phyloP scores from a whole-genome alignment of 2,888 invertebrate genomes.

The Acleris literana region DNA sequence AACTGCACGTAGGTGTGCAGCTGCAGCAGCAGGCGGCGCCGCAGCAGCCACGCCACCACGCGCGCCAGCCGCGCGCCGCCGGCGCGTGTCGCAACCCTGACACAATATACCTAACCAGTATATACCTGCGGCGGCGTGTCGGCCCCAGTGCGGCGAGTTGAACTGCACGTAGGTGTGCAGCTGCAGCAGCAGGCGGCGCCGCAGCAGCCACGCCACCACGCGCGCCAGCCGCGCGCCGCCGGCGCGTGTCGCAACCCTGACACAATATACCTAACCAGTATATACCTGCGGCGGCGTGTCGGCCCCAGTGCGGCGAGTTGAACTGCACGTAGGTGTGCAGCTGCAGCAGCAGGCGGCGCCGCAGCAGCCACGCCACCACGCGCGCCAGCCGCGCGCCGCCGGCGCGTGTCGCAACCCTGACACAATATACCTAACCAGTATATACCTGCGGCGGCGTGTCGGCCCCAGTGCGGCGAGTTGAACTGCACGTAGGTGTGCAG shows the following conservation, averaged over 20 bases:
- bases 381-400: conserved; percentile 86
- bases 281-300: conserved; percentile 61
- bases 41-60: conserved; percentile 86
- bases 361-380: conserved; percentile 96
- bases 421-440: too few relatives aligned
- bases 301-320: conserved; percentile 85
- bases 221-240: conserved; percentile 86
- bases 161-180: conserved; percentile 97
- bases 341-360: conserved; percentile 93
- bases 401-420: conserved; percentile 58
- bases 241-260: conserved; percentile 58
- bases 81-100: too few relatives aligned
- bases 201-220: conserved; percentile 96
- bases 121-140: conserved; percentile 61
- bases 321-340: conserved; percentile 97
- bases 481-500: conserved; percentile 97
- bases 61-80: conserved; percentile 88
- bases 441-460: conserved; percentile 61
- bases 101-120: too few relatives aligned
- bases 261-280: too few relatives aligned
- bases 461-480: conserved; percentile 85
- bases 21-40: too few relatives aligned
- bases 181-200: conserved; percentile 93
- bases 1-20: too few relatives aligned
- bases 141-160: conserved; percentile 85